Conservation (phyloP, 2,797 vertebrate species). For the Bovichtus variegatus region DNA sequence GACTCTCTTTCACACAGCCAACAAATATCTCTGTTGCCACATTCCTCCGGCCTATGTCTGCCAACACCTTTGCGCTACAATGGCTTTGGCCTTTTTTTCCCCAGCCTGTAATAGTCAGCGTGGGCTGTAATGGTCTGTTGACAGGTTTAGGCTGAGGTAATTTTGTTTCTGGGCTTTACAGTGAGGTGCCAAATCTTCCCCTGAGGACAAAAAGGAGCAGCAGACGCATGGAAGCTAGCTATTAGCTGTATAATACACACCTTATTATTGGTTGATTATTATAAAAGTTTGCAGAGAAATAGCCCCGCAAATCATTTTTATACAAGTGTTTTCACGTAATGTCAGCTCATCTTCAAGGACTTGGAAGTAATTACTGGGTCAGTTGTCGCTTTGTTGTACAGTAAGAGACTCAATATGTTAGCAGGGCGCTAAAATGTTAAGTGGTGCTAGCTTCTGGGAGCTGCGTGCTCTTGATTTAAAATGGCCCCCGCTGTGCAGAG, state of each 20-base stretch:
- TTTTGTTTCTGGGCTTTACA: slow-evolving; percentile 81
- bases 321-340: slow-evolving; percentile 32
- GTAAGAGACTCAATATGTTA: slow-evolving; percentile 11
- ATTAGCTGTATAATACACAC: slow-evolving; percentile 56
- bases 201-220: slow-evolving; percentile 65
- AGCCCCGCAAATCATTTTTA: slow-evolving; percentile 47
- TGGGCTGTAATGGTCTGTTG: slow-evolving; percentile 87
- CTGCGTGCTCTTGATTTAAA: slow-evolving; percentile 68
- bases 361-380: slow-evolving; percentile 32
- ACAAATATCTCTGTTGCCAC: slow-evolving; percentile 79
- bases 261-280: slow-evolving; percentile 57
- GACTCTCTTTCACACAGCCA: slow-evolving; percentile 67
- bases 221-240: slow-evolving; percentile 62
- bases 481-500: slow-evolving; percentile 78
- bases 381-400: slow-evolving; percentile 40
- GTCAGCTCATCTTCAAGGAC: slow-evolving; percentile 44
- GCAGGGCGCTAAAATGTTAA: slow-evolving; percentile 61
- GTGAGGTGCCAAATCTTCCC: slow-evolving; percentile 82
- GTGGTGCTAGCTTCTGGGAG: slow-evolving; percentile 63
- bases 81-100: slow-evolving; percentile 76
- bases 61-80: slow-evolving; percentile 88
- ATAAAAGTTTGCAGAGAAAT: slow-evolving; percentile 49
- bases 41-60: slow-evolving; percentile 85
- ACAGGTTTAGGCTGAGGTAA: slow-evolving; percentile 88
- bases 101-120: slow-evolving; percentile 82